Evolutionary conservation across 2,797 vertebrate species (phyloP), one percentile per base, ranked within the genome.

Genomic region (Thalassophryne amazonica): DNA sequence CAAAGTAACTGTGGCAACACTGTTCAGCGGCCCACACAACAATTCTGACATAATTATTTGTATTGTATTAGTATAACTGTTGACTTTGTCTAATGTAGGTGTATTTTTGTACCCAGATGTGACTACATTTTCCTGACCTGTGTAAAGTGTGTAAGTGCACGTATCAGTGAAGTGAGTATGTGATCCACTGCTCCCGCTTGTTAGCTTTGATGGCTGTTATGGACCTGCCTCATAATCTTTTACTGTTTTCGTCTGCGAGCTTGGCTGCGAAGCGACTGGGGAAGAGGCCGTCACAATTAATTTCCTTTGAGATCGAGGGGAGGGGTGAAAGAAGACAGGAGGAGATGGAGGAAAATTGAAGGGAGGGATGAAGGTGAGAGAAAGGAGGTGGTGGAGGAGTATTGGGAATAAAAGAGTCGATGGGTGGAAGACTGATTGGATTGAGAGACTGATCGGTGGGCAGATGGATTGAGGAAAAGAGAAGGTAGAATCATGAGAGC

Each of bases 211-310:
- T 76, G 45, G 69, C 27, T 42, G 43, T 76, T 70, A 78, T 81
- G 65, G 60, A 78, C 86, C 60, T 49, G 58, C 57, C 71, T 84
- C 75, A 65, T 89, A 69, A 81, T 76, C 36, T 80, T 87, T 87
- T 71, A 83, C 42, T 59, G 11, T 52, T 73, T 45, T 43, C 30
- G 9, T 78, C 62, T 45, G 8, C 5, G 11, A 36, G 40, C 39
- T 55, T 17, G 5, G 20, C 50, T 43, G 31, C 35, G 54, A 76
- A 67, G 68, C 18, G 60, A 68, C 41, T 49, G 52, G 39, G 68
- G 42, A 51, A 57, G 62, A 70, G 72, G 38, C 48, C 17, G 33
- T 53, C 28, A 54, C 4, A 15, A 27, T 53, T 67, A 16, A 22
- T 46, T 69, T 39, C 39, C 21, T 42, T 28, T 5, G 32, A 54